phyloP scores from a whole-genome alignment of 2,888 invertebrate genomes.

The Diplolepis rosae region DNA sequence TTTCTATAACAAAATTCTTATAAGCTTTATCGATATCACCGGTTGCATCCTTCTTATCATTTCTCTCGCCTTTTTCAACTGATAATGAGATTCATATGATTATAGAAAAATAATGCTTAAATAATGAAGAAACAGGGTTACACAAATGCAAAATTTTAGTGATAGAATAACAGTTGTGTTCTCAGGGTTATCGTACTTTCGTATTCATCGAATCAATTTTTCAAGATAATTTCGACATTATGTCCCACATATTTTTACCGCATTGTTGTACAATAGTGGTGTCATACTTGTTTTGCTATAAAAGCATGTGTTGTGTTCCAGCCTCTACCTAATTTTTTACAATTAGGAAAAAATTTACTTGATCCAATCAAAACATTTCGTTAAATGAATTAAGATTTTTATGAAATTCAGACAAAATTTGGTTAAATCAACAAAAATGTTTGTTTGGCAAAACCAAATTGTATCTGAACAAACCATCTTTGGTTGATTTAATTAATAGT shows the following conservation, averaged over 20 bases:
- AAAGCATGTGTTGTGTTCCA: background rate
- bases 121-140: background rate
- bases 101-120: background rate
- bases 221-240: background rate
- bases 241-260: background rate
- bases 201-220: constrained; percentile 21
- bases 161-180: constrained; percentile 7
- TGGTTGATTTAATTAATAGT: too few species aligned
- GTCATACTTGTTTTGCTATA: background rate
- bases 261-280: background rate
- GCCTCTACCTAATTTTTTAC: too few species aligned
- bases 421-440: too few species aligned
- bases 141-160: background rate
- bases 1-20: background rate
- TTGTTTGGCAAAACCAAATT: too few species aligned
- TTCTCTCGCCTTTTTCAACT: constrained; percentile 2
- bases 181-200: constrained; percentile 18
- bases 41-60: background rate
- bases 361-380: too few species aligned
- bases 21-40: background rate
- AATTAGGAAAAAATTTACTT: too few species aligned
- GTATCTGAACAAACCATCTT: too few species aligned
- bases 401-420: too few species aligned
- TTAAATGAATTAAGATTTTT: too few species aligned
- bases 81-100: constrained; percentile 17